phyloP scores from a whole-genome alignment of 1,140 invertebrate genomes.

The Penaeus vannamei region DNA sequence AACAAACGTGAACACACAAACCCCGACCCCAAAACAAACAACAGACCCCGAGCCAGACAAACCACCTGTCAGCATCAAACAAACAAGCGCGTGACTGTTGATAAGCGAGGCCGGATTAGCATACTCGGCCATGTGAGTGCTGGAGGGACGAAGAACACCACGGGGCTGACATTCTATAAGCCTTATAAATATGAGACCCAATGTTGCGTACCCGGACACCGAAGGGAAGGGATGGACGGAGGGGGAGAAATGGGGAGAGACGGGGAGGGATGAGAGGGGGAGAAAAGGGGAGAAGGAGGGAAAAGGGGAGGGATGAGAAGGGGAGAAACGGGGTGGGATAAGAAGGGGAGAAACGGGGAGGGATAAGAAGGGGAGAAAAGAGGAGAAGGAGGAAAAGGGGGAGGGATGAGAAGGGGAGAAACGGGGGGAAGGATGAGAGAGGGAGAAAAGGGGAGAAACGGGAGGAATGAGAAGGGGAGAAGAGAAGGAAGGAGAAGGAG shows the following conservation, averaged over 20 bases:
- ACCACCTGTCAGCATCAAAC: too few relatives aligned
- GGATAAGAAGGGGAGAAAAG: background rate
- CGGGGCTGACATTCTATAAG: too few relatives aligned
- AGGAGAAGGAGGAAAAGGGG: background rate
- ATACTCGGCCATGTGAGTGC: too few relatives aligned
- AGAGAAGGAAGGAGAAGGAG: background rate
- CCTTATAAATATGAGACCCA: too few relatives aligned
- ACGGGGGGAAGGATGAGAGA: too few relatives aligned
- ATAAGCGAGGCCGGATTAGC: too few relatives aligned
- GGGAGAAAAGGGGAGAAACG: background rate
- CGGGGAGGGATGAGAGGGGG: background rate
- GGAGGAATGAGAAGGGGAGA: background rate
- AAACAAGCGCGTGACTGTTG: too few relatives aligned
- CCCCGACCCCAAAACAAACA: too few relatives aligned
- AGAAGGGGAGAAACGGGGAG: background rate
- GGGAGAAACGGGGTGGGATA: background rate
- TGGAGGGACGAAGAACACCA: too few relatives aligned
- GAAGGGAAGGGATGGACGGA: background rate
- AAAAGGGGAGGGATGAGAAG: background rate
- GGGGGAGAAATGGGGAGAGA: background rate
- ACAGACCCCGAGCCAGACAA: too few relatives aligned
- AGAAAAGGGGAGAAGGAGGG: background rate
- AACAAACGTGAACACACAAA: too few relatives aligned
- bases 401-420: background rate
- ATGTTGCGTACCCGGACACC: background rate